These are phyloP conservation scores for Acleris holmiana DNA, from an alignment of 2,888 invertebrate species.

Conservation along the genomic window DNA sequence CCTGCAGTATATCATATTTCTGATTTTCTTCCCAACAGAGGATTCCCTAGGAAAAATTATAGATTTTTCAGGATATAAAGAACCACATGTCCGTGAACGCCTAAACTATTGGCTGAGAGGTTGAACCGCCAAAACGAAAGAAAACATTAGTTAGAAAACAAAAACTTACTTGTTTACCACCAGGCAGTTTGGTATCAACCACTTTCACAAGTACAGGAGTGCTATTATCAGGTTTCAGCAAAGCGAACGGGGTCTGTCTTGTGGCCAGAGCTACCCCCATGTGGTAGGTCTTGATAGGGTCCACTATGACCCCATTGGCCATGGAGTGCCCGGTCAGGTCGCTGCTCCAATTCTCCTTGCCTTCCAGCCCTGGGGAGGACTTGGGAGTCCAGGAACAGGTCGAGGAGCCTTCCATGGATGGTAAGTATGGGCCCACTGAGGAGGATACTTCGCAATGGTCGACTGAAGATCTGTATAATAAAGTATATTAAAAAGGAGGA, in stretches of 20 bases:
- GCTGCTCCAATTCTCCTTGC: slow-evolving; percentile 49
- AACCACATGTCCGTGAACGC: too few species aligned
- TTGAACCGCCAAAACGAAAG: too few species aligned
- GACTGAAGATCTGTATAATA: slow-evolving; percentile 49
- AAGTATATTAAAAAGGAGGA: background rate
- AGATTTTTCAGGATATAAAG: too few species aligned
- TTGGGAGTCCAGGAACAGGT: slow-evolving; percentile 50
- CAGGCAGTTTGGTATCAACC: slow-evolving; percentile 78
- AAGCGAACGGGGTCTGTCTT: slow-evolving; percentile 88
- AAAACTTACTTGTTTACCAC: slow-evolving; percentile 74
- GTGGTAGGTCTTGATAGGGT: slow-evolving; percentile 88
- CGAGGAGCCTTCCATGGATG: slow-evolving; percentile 48
- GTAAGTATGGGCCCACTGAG: slow-evolving; percentile 65
- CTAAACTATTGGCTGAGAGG: too few species aligned
- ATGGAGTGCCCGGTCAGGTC: slow-evolving; percentile 52
- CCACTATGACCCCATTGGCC: slow-evolving; percentile 86
- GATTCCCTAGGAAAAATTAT: too few species aligned
- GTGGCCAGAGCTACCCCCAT: slow-evolving; percentile 87
- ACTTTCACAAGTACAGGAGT: slow-evolving; percentile 89
- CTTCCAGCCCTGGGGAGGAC: slow-evolving; percentile 44
- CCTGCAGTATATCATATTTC: too few species aligned
- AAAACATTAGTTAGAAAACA: background rate
- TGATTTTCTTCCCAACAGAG: too few species aligned
- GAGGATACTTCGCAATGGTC: slow-evolving; percentile 74
- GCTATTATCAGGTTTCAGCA: slow-evolving; percentile 87